Evolutionary conservation across 2,113 vertebrate species (phyloP), one percentile per base, ranked within the genome.

Genomic region (Puma concolor): DNA sequence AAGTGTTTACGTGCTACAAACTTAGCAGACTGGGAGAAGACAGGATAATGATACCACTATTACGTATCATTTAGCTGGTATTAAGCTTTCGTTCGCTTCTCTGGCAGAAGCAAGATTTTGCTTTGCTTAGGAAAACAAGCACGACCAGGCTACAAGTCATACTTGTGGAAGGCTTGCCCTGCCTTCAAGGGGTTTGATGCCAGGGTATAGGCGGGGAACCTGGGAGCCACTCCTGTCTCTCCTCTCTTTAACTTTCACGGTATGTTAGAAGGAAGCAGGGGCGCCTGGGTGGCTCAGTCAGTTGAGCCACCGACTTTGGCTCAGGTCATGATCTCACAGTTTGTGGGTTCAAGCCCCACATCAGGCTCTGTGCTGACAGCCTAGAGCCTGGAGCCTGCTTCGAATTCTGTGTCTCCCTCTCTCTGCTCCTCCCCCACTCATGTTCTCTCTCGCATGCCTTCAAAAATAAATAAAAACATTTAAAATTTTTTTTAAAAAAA

Each of bases 11-110:
- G 41, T 72, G 86, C 94, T 82, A 69, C 67, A 27, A n/a, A 85
- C 92, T 88, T 38, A 85, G 94, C 64, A 36, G 38, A 52, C 60
- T 67, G 41, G 72, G 50, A 84, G 71, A 95, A 90, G 85, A 85
- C 71, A 76, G 60, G 36, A 50, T 76, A 74, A 93, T 41, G 66
- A 94, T 85, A 80, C 95, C 79, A 38, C 83, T 36, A 54, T 83
- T 93, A 66, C 66, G 50, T 15, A 74, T 93, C 96, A 86, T 97
- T 86, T 95, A 97, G 44, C 76, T 74, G 90, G 31, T 67, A 66
- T 79, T 84, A 85, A 85, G 84, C 41, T 96, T 94, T 88, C 64
- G n/a, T 96, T 95, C 72, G 74, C 91, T 91, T 94, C 89, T 67
- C 69, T 44, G 71, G 71, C 71, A 71, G 76, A 69, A 97, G 33